Percentiles rank a stretch among this genome's conserved stretches.
Evolutionary conservation across 1,140 invertebrate genomes (phyloP).

Genomic region (Panonychus citri): DNA sequence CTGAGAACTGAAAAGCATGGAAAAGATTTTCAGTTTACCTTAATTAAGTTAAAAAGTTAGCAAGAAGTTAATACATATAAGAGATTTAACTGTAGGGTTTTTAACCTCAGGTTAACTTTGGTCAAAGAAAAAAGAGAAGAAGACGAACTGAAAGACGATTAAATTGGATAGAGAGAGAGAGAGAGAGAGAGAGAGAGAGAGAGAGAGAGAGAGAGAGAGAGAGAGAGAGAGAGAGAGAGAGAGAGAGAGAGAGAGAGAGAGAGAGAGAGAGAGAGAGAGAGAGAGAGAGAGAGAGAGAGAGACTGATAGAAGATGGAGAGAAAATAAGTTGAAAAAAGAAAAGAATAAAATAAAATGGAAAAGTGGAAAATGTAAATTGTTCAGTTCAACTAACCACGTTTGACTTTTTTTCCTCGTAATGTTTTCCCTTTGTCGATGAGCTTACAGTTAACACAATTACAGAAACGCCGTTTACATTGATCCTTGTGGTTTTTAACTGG

Average conservation of each 20-base stretch:
- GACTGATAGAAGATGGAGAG: neutral
- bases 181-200: no score
- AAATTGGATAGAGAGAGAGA: no score
- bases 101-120: no score
- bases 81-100: no score
- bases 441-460: neutral
- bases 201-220: no score
- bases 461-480: neutral
- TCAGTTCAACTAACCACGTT: neutral
- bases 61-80: no score
- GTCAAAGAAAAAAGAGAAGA: neutral
- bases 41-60: no score
- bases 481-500: neutral
- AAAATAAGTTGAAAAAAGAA: neutral
- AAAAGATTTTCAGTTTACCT: no score
- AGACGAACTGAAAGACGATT: neutral
- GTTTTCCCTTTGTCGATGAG: neutral
- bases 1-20: no score
- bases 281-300: neutral
- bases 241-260: neutral
- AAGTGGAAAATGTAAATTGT: neutral
- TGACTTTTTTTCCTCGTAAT: neutral
- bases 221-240: no score
- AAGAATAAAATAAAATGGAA: neutral
- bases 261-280: neutral